A percentile compares a stretch with the other conserved stretches of the same genome.
These are phyloP conservation scores for Ammospiza nelsoni DNA, from an alignment of 2,113 vertebrate species.

Conservation along the genomic window DNA sequence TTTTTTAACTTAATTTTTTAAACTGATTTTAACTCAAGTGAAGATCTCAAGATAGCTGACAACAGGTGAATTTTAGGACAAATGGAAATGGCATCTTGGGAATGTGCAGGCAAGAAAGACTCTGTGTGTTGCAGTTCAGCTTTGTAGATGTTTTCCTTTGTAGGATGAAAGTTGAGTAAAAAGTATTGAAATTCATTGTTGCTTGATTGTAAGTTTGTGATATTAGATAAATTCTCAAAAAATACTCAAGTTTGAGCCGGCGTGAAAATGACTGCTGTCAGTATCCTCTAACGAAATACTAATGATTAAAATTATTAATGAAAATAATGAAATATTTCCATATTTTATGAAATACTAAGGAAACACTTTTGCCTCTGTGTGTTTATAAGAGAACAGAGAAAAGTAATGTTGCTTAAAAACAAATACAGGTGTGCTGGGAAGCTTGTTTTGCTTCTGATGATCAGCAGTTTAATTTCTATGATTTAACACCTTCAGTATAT, in stretches of 20 bases:
- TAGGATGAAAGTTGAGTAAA: neutral
- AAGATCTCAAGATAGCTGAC: neutral
- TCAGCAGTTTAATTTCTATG: neutral
- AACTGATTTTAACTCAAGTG: neutral
- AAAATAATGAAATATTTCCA: too few species aligned
- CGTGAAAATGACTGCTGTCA: neutral
- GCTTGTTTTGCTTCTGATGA: neutral
- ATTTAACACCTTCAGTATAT: neutral
- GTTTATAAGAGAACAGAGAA: neutral
- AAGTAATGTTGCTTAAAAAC: neutral
- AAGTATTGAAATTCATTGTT: neutral
- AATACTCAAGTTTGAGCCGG: neutral
- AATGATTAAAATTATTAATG: too few species aligned
- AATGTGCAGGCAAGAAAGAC: neutral
- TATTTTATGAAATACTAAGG: too few species aligned
- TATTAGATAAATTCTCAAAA: neutral
- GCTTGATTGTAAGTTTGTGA: neutral
- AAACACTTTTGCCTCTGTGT: accelerated
- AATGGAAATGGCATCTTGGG: neutral
- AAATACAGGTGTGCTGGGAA: neutral
- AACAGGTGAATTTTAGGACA: neutral
- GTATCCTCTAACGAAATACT: neutral
- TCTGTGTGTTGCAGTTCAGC: neutral
- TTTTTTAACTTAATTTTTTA: neutral
- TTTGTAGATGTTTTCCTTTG: neutral